These are phyloP conservation scores for Catostomus latipinnis DNA, from an alignment of 2,797 vertebrate genomes.

Conservation along the genomic window DNA sequence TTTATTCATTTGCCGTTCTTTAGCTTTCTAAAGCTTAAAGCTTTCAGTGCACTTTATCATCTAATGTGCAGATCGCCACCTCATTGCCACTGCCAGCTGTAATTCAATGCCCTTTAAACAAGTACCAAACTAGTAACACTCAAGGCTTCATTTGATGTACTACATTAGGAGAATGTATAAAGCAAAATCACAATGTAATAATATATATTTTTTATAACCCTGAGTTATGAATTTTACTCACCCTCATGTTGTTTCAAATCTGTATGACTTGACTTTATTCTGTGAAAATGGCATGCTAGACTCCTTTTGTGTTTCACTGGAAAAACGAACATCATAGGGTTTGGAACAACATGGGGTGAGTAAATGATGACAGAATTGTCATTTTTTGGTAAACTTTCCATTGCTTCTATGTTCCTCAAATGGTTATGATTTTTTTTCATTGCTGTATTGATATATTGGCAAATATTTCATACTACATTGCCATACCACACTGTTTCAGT, in stretches of 20 bases:
- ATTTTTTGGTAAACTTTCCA: no score
- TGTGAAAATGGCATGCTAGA: no score
- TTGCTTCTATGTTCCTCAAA: background rate
- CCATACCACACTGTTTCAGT: slow-evolving; percentile 13
- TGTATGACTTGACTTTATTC: no score
- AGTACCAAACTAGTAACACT: slow-evolving; percentile 5
- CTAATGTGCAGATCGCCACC: background rate
- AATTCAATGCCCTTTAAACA: background rate
- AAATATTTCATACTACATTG: slow-evolving; percentile 1
- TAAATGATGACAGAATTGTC: no score
- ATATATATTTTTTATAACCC: background rate
- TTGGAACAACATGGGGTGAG: no score
- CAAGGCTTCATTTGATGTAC: background rate
- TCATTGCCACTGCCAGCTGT: background rate
- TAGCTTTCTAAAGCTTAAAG: background rate
- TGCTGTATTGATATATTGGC: background rate
- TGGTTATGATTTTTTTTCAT: background rate
- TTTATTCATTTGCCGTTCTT: background rate
- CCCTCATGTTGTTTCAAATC: no score
- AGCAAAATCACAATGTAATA: background rate
- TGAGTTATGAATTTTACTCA: background rate
- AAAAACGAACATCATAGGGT: no score
- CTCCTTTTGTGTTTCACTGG: no score
- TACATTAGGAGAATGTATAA: slow-evolving; percentile 14
- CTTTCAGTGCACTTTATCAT: slow-evolving; percentile 25